phyloP scores from a whole-genome alignment of 2,797 vertebrate species.

The Sebastes vulpes region DNA sequence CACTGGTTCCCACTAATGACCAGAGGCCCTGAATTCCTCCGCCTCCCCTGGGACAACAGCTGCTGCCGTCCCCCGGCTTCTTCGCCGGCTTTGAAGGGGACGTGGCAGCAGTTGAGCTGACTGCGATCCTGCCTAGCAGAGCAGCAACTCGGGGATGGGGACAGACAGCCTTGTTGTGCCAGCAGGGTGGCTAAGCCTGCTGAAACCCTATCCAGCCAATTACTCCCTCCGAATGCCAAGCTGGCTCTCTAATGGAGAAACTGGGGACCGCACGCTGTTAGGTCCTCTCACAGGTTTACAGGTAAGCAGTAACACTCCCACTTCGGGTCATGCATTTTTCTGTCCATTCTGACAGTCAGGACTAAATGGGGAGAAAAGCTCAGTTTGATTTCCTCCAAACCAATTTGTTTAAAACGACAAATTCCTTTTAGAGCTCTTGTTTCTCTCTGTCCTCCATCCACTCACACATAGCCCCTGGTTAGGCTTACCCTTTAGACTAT shows the following conservation, averaged over 20 bases:
- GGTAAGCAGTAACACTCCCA: conserved; percentile 55
- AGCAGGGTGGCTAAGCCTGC: conserved; percentile 84
- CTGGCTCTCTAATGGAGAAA: conserved; percentile 83
- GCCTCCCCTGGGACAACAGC: conserved; percentile 82
- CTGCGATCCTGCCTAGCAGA: conserved; percentile 76
- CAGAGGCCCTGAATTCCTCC: conserved; percentile 77
- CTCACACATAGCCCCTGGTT: conserved; percentile 79
- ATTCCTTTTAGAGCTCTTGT: conserved; percentile 72
- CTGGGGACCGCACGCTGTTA: conserved; percentile 75
- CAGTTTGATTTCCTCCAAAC: conserved; percentile 69
- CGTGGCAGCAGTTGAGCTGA: conserved; percentile 74
- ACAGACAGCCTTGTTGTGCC: conserved; percentile 79
- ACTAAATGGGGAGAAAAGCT: conserved; percentile 46
- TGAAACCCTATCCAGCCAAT: conserved; percentile 84
- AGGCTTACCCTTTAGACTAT: conserved; percentile 81
- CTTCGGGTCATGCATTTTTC: conserved; percentile 26
- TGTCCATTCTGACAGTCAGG: conserved; percentile 36
- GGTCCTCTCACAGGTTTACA: conserved; percentile 66
- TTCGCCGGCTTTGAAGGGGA: conserved; percentile 80
- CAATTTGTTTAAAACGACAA: conserved; percentile 82
- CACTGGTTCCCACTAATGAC: conserved; percentile 85
- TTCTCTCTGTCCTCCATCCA: conserved; percentile 55
- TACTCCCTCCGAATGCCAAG: conserved; percentile 82
- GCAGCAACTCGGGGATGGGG: conserved; percentile 71
- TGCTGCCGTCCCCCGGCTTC: conserved; percentile 80